Evolutionary conservation across 2,113 vertebrate species (phyloP).

Genomic region (Microcebus jonahi): DNA sequence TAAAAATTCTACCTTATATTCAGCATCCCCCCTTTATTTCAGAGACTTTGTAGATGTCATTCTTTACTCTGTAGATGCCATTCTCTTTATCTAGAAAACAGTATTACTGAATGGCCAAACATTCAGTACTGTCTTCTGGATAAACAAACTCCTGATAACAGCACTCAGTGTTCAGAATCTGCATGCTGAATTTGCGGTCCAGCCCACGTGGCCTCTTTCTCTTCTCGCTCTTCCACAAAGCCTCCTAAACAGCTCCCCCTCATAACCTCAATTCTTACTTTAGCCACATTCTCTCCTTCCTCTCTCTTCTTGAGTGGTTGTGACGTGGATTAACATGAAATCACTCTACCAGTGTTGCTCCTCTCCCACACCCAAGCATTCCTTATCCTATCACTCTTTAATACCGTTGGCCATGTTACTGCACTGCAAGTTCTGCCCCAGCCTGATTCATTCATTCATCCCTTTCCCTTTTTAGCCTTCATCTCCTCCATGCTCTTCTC

Average conservation of each 20-base stretch:
- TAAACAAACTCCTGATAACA: background rate
- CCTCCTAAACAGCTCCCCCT: background rate
- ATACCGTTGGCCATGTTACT: background rate
- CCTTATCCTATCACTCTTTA: background rate
- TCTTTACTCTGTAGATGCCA: background rate
- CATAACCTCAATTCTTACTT: background rate
- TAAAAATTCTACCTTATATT: background rate
- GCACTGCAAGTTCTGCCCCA: background rate
- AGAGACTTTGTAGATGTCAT: background rate
- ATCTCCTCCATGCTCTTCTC: background rate
- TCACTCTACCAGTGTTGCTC: background rate
- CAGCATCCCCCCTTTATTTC: background rate
- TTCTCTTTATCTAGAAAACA: background rate
- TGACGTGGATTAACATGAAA: background rate
- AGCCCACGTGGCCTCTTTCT: background rate
- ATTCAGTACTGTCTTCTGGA: background rate
- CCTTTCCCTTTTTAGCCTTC: background rate
- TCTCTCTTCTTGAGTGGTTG: background rate
- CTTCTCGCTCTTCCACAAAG: background rate
- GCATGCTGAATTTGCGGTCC: background rate
- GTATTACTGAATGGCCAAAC: no score
- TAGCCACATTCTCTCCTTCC: background rate
- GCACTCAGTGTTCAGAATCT: background rate
- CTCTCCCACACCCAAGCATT: background rate
- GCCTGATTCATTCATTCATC: background rate